Conservation (phyloP, 2,888 invertebrate species). For the Ennomos quercinarius region DNA sequence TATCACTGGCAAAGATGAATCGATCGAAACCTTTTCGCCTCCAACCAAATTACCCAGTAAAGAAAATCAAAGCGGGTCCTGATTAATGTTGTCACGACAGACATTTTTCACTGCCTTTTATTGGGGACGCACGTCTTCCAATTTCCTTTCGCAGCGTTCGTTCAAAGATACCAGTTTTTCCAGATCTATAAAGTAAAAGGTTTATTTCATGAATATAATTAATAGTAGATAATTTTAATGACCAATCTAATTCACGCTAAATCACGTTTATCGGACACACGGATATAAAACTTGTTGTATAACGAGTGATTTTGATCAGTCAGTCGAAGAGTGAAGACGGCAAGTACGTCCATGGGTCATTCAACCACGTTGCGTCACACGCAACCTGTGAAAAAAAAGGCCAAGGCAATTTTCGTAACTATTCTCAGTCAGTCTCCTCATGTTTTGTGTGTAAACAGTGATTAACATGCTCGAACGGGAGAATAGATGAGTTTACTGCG, state of each 20-base stretch:
- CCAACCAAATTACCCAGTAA: slow-evolving; percentile 36
- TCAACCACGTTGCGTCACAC: slow-evolving; percentile 45
- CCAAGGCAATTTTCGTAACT: slow-evolving; percentile 37
- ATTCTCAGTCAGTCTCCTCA: slow-evolving; percentile 29
- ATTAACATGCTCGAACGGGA: slow-evolving; percentile 29
- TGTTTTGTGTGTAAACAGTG: slow-evolving; percentile 37
- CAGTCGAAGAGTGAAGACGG: slow-evolving; percentile 24
- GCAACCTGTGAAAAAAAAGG: slow-evolving; percentile 36
- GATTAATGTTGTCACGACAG: slow-evolving; percentile 37
- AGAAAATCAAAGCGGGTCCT: slow-evolving; percentile 37
- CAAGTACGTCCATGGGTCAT: slow-evolving; percentile 37
- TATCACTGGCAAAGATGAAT: slow-evolving; percentile 30
- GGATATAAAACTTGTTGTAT: slow-evolving; percentile 38
- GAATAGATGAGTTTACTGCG: slow-evolving; percentile 22
- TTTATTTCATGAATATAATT: slow-evolving; percentile 24
- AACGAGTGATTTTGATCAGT: slow-evolving; percentile 37
- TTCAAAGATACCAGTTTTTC: slow-evolving; percentile 20
- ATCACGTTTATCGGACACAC: slow-evolving; percentile 36
- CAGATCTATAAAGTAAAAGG: slow-evolving; percentile 18
- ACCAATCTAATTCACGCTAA: slow-evolving; percentile 27
- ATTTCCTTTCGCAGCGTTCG: slow-evolving; percentile 22
- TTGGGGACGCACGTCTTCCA: slow-evolving; percentile 31
- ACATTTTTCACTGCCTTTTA: slow-evolving; percentile 36
- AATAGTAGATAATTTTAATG: slow-evolving; percentile 25
- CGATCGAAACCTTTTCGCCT: slow-evolving; percentile 31